A percentile compares a stretch with the other conserved stretches of the same genome.
Evolutionary conservation across 1,140 invertebrate genomes (phyloP).

Genomic region (Charaxes varanes): DNA sequence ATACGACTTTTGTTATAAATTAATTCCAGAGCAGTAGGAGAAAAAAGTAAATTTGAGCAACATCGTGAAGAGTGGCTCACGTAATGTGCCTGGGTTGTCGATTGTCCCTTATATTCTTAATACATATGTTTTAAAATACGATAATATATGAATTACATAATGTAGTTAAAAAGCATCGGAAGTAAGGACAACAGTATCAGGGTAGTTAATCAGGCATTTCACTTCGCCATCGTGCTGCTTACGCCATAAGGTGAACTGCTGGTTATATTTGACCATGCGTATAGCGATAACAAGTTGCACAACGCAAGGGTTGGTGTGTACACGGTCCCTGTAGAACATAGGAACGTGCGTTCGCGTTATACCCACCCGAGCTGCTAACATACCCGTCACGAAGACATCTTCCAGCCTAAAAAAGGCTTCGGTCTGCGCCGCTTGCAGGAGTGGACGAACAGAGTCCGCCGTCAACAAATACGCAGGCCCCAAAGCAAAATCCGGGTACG

Average conservation of each 20-base stretch:
- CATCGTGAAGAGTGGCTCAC: no score
- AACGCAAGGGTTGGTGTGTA: constrained; percentile 85
- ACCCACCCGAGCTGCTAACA: constrained; percentile 83
- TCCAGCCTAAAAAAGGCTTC: constrained; percentile 89
- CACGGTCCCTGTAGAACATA: constrained; percentile 87
- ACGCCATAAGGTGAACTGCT: constrained; percentile 93
- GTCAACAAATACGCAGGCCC: constrained; percentile 90
- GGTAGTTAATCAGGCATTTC: no score
- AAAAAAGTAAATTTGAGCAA: no score
- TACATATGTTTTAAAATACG: no score
- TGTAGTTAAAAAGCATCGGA: no score
- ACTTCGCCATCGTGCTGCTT: constrained; percentile 87
- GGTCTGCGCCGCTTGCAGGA: constrained; percentile 81
- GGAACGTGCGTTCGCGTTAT: constrained; percentile 83
- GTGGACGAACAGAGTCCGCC: constrained; percentile 78
- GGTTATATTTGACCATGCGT: constrained; percentile 91
- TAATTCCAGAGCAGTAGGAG: no score
- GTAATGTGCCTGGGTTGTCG: no score
- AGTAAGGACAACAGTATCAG: no score
- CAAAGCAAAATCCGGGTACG: constrained; percentile 85
- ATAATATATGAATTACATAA: no score
- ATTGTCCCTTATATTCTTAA: no score
- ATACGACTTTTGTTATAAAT: no score
- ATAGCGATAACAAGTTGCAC: constrained; percentile 87
- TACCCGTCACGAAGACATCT: constrained; percentile 93